Evolutionary conservation across 2,113 vertebrate genomes (phyloP), one percentile per base, ranked within the genome.

Genomic region (Cottus gobio): DNA sequence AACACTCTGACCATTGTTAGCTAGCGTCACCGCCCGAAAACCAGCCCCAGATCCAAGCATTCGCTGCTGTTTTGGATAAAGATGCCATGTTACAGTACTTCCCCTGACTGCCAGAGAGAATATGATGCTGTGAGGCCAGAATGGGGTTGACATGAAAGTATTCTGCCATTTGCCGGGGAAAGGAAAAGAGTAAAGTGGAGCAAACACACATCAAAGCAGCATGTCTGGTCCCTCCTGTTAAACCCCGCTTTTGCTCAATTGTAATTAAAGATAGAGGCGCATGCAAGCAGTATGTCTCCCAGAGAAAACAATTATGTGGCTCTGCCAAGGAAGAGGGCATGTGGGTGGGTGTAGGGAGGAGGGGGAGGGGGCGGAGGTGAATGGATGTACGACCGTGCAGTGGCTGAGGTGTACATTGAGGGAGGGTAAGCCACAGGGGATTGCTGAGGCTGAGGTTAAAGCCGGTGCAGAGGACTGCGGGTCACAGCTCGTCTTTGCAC

Each of bases 221-320:
- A 60, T 12, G 20, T 31, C 74, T 37, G 58, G 67, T 79, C 65
- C 69, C 69, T 83, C 76, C 80, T 76, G 69, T 83, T 82, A 54
- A 68, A 82, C 71, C 61, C 72, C 52, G 68, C 75, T 67, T 85
- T 80, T 82, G 79, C 74, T 79, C 66, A 71, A 86, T 90, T 90
- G 90, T 92, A 93, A 94, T 94, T 93, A 93, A 93, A 93, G 92
- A 91, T 92, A 90, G 85, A 87, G 70, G 34, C 11, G 13, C 69
- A 61, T 8, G 22, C 57, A n/a, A 75, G 81, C 79, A 62, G 76
- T 60, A 48, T 61, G 85, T 87, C 86, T 92, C 83, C 70, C 76
- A 56, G 71, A 90, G 86, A 92, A 93, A 91, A 91, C 91, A 89
- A 93, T 94, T 90, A 91, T 44, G 83, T 79, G 81, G 62, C 72